phyloP scores from a whole-genome alignment of 2,888 invertebrate genomes.

The Epinotia demarniana region DNA sequence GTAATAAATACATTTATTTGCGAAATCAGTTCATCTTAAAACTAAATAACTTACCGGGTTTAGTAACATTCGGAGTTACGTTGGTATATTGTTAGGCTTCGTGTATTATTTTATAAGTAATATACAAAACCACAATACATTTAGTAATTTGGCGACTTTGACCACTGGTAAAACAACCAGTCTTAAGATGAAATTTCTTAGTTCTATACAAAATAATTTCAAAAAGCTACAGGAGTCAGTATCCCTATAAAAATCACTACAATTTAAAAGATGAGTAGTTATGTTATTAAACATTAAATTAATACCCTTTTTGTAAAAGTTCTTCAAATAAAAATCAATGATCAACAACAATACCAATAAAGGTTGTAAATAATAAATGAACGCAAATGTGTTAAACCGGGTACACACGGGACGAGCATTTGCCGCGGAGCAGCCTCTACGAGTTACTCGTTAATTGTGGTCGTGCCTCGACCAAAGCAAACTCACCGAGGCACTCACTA shows the following conservation, averaged over 20 bases:
- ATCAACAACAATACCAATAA: not conserved
- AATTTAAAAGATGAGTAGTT: no score
- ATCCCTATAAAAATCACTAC: not conserved
- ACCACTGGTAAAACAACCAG: constrained; percentile 11
- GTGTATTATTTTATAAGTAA: not conserved
- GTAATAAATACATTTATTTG: constrained; percentile 35
- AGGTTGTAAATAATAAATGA: no score
- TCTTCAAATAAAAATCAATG: not conserved
- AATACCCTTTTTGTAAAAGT: no score
- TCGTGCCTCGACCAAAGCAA: no score
- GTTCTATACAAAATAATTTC: constrained; percentile 4
- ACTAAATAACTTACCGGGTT: constrained; percentile 27
- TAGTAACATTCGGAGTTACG: not conserved
- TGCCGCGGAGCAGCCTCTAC: no score
- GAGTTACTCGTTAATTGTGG: no score
- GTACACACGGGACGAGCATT: no score
- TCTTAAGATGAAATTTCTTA: not conserved
- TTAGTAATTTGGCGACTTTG: not conserved
- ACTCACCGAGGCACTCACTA: no score
- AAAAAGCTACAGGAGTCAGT: not conserved
- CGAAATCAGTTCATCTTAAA: constrained; percentile 4
- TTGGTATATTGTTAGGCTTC: not conserved
- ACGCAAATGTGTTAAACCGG: no score
- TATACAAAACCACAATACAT: not conserved
- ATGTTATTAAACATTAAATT: no score